Evolutionary conservation across 2,888 invertebrate species (phyloP).

Genomic region (Lomographa bimaculata): DNA sequence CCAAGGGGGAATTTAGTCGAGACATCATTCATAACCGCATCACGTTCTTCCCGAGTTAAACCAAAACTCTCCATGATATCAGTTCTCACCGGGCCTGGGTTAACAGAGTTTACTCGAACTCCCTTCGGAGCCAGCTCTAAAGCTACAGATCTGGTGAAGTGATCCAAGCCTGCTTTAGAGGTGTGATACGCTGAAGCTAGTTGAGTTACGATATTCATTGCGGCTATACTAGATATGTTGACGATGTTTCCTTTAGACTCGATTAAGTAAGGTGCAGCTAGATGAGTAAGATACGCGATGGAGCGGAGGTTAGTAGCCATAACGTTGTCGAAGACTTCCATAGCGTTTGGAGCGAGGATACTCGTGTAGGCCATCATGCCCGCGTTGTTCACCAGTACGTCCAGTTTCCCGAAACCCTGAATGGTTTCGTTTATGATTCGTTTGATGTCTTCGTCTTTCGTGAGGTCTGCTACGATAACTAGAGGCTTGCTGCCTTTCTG

Average conservation of each 20-base stretch:
- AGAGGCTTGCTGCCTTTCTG: constrained; percentile 23
- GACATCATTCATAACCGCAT: not conserved
- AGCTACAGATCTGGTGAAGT: constrained; percentile 88
- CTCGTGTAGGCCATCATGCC: constrained; percentile 18
- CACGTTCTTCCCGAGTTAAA: constrained; percentile 12
- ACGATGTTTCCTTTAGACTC: constrained; percentile 33
- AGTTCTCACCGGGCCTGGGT: constrained; percentile 86
- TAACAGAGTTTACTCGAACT: constrained; percentile 86
- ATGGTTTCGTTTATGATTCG: constrained; percentile 26
- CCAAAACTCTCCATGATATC: constrained; percentile 58
- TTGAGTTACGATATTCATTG: constrained; percentile 20
- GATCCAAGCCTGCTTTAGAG: constrained; percentile 89
- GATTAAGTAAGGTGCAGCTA: constrained; percentile 25
- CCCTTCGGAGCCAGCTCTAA: constrained; percentile 80
- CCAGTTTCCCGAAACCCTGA: constrained; percentile 23
- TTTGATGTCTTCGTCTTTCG: constrained; percentile 24
- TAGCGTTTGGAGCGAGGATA: constrained; percentile 13
- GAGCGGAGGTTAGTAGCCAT: constrained; percentile 28
- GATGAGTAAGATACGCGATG: constrained; percentile 22
- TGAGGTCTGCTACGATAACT: constrained; percentile 27
- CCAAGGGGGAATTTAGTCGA: constrained; percentile 14
- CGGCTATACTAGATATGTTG: constrained; percentile 30
- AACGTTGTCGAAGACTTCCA: constrained; percentile 24
- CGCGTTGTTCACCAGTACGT: constrained; percentile 33
- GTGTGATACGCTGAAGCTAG: constrained; percentile 78